Conservation (phyloP, 2,113 vertebrate species). For the Nestor notabilis region DNA sequence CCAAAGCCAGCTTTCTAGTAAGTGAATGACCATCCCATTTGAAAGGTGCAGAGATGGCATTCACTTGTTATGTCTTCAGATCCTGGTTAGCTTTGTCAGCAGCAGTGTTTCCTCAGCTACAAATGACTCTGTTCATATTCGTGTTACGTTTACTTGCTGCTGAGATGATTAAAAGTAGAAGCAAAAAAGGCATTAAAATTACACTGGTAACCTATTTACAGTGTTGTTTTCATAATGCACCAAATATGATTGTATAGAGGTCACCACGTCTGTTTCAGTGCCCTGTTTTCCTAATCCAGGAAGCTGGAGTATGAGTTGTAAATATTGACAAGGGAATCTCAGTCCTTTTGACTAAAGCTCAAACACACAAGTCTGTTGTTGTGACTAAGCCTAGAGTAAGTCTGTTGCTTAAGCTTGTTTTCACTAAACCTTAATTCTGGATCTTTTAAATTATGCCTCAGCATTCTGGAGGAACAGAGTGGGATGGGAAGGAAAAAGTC, state of each 20-base stretch:
- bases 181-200: not conserved
- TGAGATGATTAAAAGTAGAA: not conserved
- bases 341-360: not conserved
- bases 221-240: not conserved
- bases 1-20: not conserved
- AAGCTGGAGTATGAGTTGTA: not conserved
- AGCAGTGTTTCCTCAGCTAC: not conserved
- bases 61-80: not conserved
- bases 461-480: not conserved
- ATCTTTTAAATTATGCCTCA: not conserved
- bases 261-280: not conserved
- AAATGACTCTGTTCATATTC: not conserved
- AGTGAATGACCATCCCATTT: not conserved
- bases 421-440: not conserved
- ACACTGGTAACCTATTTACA: not conserved
- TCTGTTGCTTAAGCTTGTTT: not conserved
- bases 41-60: not conserved
- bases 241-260: not conserved
- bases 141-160: not conserved
- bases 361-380: not conserved
- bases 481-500: not conserved
- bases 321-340: not conserved
- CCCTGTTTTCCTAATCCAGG: not conserved
- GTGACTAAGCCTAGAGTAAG: not conserved
- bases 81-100: not conserved